These are phyloP conservation scores for Ormyrus labotus DNA, from an alignment of 2,888 invertebrate genomes.

Conservation along the genomic window DNA sequence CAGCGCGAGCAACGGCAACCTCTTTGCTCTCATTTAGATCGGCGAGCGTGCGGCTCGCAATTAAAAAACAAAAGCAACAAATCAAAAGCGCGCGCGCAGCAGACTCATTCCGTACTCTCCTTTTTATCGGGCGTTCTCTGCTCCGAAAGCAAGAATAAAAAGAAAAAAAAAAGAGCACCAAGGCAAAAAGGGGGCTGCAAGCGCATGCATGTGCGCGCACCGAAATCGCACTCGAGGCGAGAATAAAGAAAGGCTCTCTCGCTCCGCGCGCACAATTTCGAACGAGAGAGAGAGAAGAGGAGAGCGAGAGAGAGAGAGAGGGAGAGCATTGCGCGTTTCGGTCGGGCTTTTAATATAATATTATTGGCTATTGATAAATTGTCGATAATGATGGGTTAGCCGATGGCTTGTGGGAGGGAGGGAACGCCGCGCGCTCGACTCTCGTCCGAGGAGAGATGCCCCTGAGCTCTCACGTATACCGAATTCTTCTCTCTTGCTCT, in stretches of 20 bases:
- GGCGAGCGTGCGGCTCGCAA: too few relatives aligned
- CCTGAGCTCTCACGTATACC: slow-evolving; percentile 44
- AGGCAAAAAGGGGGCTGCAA: too few relatives aligned
- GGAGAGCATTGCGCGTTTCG: slow-evolving; percentile 7
- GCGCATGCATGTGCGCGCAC: too few relatives aligned
- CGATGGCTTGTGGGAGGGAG: slow-evolving; percentile 67
- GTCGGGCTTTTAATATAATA: slow-evolving; percentile 71
- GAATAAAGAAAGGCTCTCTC: slow-evolving; percentile 40
- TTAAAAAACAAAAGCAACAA: too few relatives aligned
- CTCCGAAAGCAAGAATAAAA: neutral
- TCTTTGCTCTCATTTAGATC: too few relatives aligned
- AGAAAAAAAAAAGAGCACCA: too few relatives aligned
- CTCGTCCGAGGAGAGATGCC: slow-evolving; percentile 37
- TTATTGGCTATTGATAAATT: slow-evolving; percentile 76
- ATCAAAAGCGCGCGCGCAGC: too few relatives aligned
- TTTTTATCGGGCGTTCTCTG: too few relatives aligned
- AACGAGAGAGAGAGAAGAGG: neutral
- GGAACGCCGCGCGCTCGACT: slow-evolving; percentile 49
- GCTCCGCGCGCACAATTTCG: neutral
- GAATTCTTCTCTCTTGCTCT: neutral
- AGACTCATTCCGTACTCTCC: too few relatives aligned
- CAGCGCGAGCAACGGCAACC: too few relatives aligned
- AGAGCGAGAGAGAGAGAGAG: neutral
- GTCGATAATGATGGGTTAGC: slow-evolving; percentile 75
- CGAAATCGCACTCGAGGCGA: slow-evolving; percentile 55